phyloP scores from a whole-genome alignment of 2,797 vertebrate genomes.

The Pristis pectinata region DNA sequence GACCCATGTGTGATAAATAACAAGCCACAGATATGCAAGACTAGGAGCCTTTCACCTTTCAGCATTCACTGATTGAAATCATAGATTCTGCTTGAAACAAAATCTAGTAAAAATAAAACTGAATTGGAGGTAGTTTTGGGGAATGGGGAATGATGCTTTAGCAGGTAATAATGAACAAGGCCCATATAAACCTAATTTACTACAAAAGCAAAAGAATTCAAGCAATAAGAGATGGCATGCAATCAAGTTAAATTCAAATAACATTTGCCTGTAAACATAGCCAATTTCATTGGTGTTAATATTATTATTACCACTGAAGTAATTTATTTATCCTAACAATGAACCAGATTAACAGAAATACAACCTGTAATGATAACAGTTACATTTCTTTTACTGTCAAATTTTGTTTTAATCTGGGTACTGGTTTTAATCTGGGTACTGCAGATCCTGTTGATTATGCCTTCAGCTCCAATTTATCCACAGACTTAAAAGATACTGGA shows the following conservation, averaged over 20 bases:
- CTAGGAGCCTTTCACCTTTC: not conserved
- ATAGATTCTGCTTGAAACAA: not conserved
- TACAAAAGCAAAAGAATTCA: not conserved
- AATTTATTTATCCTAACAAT: constrained; percentile 26
- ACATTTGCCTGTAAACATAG: not conserved
- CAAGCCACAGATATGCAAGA: not conserved
- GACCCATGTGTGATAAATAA: not conserved
- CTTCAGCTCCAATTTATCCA: too few species aligned
- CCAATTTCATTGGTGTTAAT: not conserved
- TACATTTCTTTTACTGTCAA: not conserved
- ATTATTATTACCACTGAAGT: not conserved
- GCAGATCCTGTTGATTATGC: not conserved
- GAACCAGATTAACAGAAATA: not conserved
- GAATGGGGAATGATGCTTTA: too few species aligned
- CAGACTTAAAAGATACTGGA: too few species aligned
- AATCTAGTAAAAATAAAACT: not conserved
- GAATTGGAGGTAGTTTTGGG: not conserved
- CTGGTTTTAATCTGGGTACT: not conserved
- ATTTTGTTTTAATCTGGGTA: not conserved
- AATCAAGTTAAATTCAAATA: not conserved
- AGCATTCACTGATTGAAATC: constrained; percentile 12
- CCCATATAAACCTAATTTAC: not conserved
- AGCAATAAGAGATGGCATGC: not conserved
- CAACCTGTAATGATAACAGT: not conserved
- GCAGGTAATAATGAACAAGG: not conserved